Conservation (phyloP, 2,888 invertebrate species). For the Caenorhabditis sp. region DNA sequence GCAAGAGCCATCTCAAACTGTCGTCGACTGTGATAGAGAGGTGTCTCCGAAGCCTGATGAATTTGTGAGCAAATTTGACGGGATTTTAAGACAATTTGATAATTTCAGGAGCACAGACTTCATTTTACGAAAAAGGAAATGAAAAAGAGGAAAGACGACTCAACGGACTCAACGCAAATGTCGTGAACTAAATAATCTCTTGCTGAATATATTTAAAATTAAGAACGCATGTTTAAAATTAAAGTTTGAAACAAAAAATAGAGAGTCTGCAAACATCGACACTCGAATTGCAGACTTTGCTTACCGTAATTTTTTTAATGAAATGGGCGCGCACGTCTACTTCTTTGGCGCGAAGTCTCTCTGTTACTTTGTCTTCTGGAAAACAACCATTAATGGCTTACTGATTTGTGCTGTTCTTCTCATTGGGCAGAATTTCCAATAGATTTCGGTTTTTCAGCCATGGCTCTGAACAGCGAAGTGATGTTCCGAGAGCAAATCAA, state of each 20-base stretch:
- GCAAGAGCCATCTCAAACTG: background rate
- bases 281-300: no score
- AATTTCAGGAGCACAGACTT: background rate
- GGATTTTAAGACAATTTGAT: background rate
- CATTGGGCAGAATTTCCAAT: no score
- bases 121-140: constrained; percentile 16
- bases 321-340: no score
- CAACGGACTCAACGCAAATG: constrained; percentile 10
- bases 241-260: no score
- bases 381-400: no score
- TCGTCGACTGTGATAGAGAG: background rate
- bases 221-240: no score
- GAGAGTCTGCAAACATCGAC: no score
- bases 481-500: constrained; percentile 48
- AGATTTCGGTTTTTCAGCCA: constrained; percentile 17
- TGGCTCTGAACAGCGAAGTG: constrained; percentile 48
- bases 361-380: no score
- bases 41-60: constrained; percentile 16
- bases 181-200: background rate
- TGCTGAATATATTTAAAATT: no score
- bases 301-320: no score
- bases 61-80: background rate
- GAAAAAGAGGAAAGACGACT: background rate
- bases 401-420: no score
- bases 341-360: no score